Conservation (phyloP, 2,888 invertebrate species). For the Coenonympha glycerion region DNA sequence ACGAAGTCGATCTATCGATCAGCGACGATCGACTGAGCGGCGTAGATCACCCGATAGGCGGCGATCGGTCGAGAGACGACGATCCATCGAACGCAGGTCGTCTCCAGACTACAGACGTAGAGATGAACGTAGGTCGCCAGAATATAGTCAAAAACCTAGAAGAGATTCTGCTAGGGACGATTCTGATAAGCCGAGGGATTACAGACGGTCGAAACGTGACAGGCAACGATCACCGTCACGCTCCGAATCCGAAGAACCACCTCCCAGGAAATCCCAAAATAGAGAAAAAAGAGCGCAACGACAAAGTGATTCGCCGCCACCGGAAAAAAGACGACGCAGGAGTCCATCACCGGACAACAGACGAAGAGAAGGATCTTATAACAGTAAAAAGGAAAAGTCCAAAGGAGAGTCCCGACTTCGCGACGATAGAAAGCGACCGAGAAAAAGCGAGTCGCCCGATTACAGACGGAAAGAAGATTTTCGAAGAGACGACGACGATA, state of each 20-base stretch:
- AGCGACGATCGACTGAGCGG: constrained; percentile 2
- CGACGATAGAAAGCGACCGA: constrained; percentile 39
- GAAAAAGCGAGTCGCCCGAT: constrained; percentile 43
- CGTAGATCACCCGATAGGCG: constrained; percentile 37
- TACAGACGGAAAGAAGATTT: constrained; percentile 37
- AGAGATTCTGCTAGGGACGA: constrained; percentile 44
- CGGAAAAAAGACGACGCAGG: constrained; percentile 52
- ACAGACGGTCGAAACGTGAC: constrained; percentile 47
- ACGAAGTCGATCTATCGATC: constrained; percentile 34
- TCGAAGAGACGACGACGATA: constrained; percentile 40
- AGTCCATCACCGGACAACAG: constrained; percentile 48
- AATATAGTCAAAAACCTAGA: constrained; percentile 43
- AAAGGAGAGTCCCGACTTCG: constrained; percentile 17
- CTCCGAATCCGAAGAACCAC: constrained; percentile 44
- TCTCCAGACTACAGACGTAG: constrained; percentile 45
- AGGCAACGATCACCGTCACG: constrained; percentile 43
- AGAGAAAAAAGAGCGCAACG: constrained; percentile 43
- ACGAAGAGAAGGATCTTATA: constrained; percentile 40
- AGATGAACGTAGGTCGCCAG: constrained; percentile 25
- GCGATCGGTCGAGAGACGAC: constrained; percentile 15
- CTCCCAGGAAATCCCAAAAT: constrained; percentile 38
- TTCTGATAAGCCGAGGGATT: constrained; percentile 35
- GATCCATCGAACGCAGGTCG: constrained; percentile 35
- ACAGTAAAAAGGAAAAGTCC: constrained; percentile 36
- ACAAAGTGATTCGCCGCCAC: constrained; percentile 53